phyloP scores from a whole-genome alignment of 2,888 invertebrate species.

The Cosmorhoe ocellata region DNA sequence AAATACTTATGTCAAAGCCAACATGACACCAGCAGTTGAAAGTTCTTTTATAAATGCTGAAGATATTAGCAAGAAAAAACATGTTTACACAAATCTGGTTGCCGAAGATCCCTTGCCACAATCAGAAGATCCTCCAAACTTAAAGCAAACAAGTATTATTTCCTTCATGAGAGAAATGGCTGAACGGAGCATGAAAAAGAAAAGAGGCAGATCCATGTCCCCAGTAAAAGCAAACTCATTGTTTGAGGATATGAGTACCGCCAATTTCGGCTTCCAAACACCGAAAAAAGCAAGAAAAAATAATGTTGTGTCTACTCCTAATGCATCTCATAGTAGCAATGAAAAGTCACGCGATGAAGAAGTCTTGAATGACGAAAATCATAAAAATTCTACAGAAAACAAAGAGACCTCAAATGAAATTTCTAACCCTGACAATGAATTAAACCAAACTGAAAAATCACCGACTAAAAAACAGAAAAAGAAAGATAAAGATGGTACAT shows the following conservation, averaged over 20 bases:
- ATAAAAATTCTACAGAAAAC: constrained; percentile 34
- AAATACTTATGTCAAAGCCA: constrained; percentile 71
- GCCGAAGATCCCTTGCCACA: constrained; percentile 46
- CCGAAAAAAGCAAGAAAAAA: constrained; percentile 36
- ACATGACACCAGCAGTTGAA: constrained; percentile 78
- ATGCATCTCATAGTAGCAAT: constrained; percentile 28
- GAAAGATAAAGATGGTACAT: constrained; percentile 55
- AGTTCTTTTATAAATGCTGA: constrained; percentile 66
- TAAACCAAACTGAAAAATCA: constrained; percentile 35
- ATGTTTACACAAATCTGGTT: constrained; percentile 71
- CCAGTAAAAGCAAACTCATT: constrained; percentile 53
- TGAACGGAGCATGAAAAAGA: constrained; percentile 64
- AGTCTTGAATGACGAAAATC: constrained; percentile 30
- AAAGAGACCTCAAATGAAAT: constrained; percentile 36
- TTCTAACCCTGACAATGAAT: constrained; percentile 29
- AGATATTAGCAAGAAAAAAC: constrained; percentile 61
- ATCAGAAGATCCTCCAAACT: constrained; percentile 45
- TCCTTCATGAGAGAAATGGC: constrained; percentile 71
- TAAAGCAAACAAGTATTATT: constrained; percentile 75
- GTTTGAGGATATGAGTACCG: constrained; percentile 47
- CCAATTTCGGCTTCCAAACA: constrained; percentile 28
- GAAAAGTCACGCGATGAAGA: constrained; percentile 42
- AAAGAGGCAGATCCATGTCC: constrained; percentile 48
- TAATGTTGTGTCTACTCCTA: constrained; percentile 23
- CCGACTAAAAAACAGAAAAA: constrained; percentile 38